Conservation (phyloP, 53 echinoderm and acorn worm genomes). For the Echinarachnius parma region DNA sequence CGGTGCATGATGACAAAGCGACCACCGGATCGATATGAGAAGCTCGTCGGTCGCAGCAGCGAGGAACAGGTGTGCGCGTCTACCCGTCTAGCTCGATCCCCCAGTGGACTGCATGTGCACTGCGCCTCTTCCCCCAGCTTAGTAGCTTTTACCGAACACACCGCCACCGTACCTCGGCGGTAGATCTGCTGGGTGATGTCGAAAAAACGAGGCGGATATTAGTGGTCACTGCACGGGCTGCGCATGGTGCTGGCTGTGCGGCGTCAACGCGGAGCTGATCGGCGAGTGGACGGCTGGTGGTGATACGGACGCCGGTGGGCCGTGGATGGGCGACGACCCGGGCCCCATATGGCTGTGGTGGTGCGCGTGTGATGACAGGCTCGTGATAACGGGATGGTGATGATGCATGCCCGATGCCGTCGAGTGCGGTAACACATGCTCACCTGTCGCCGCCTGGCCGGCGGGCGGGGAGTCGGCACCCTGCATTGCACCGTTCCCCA, state of each 20-base stretch:
- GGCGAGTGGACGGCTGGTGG: slow-evolving; percentile 61
- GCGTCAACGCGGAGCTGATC: slow-evolving; percentile 44
- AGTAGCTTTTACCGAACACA: too few species aligned
- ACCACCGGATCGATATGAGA: too few species aligned
- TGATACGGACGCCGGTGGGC: slow-evolving; percentile 53
- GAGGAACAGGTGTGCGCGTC: too few species aligned
- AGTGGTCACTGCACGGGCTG: slow-evolving; percentile 40
- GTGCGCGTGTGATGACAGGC: slow-evolving; percentile 54
- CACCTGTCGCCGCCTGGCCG: slow-evolving; percentile 42
- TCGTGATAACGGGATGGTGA: slow-evolving; percentile 74
- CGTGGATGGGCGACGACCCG: slow-evolving; percentile 58
- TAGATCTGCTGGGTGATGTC: too few species aligned
- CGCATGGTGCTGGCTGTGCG: slow-evolving; percentile 37
- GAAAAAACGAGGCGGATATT: too few species aligned
- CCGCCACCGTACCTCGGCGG: too few species aligned
- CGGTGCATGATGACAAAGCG: too few species aligned
- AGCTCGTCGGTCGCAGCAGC: too few species aligned
- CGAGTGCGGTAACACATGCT: slow-evolving; percentile 42
- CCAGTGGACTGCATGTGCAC: too few species aligned
- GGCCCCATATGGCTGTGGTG: slow-evolving; percentile 46
- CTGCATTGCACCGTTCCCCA: slow-evolving; percentile 52
- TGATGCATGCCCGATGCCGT: slow-evolving; percentile 42
- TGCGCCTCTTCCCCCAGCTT: too few species aligned
- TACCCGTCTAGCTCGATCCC: too few species aligned
- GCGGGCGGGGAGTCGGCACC: slow-evolving; percentile 50